Percentiles rank a stretch among this genome's conserved stretches.
Conservation (phyloP, 2,113 vertebrate species). For the Scomber colias region DNA sequence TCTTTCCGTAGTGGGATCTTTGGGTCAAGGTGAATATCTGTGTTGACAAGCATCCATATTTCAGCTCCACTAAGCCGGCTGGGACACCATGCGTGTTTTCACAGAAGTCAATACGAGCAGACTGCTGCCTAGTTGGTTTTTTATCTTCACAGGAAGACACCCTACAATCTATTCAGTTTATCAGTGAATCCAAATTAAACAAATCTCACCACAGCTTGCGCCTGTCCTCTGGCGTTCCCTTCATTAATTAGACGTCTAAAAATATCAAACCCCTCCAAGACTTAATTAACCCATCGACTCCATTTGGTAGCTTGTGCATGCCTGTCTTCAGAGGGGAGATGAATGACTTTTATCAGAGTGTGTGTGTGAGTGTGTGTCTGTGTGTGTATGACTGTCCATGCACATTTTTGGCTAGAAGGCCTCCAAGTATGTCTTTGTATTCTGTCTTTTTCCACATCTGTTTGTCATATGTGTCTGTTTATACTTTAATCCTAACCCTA, state of each 20-base stretch:
- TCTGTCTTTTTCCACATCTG: background rate
- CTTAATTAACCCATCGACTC: conserved; percentile 86
- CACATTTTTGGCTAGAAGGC: conserved; percentile 3
- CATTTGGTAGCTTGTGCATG: conserved; percentile 62
- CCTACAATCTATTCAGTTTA: conserved; percentile 65
- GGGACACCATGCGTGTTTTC: conserved; percentile 15
- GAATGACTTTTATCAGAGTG: conserved; percentile 64
- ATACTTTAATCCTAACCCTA: no score
- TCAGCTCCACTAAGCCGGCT: conserved; percentile 9
- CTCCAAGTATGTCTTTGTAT: background rate
- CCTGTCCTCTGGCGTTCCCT: conserved; percentile 75
- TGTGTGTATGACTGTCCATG: background rate
- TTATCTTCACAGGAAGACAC: conserved; percentile 50
- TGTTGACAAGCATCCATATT: background rate
- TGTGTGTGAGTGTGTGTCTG: conserved; percentile 50
- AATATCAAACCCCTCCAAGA: conserved; percentile 87
- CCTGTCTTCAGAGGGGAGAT: conserved; percentile 65
- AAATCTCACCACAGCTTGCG: conserved; percentile 80
- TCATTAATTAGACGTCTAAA: conserved; percentile 87
- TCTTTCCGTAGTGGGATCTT: background rate
- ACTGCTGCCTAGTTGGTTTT: conserved; percentile 14
- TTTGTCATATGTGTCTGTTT: background rate
- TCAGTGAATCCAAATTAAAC: conserved; percentile 80
- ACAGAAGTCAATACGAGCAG: background rate
- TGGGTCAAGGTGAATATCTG: conserved; percentile 14